These are phyloP conservation scores for Neuroterus valhalla DNA, from an alignment of 1,140 invertebrate species.

Conservation along the genomic window DNA sequence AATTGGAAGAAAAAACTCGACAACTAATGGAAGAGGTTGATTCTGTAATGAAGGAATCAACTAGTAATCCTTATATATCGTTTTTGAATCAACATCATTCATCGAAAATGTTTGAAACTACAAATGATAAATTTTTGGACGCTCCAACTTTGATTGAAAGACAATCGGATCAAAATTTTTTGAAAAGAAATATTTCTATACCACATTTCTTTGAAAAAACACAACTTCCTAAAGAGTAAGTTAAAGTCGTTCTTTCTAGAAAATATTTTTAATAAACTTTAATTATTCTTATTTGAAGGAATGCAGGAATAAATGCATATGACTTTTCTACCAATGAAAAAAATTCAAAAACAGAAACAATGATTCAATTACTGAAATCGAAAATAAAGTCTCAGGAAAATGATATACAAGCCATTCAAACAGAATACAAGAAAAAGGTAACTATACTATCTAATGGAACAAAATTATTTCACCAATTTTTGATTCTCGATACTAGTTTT, in stretches of 20 bases:
- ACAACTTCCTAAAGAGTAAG: neutral
- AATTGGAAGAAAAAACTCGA: conserved; percentile 72
- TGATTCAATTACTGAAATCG: conserved; percentile 66
- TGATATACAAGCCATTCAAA: conserved; percentile 66
- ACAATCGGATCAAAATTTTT: neutral
- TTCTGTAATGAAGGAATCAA: conserved; percentile 58
- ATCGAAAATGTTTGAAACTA: neutral
- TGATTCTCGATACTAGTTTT: neutral
- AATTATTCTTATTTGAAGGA: conserved; percentile 32
- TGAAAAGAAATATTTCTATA: neutral
- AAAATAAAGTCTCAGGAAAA: conserved; percentile 71
- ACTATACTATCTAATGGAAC: too few relatives aligned
- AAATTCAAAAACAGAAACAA: conserved; percentile 54
- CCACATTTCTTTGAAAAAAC: neutral
- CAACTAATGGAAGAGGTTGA: conserved; percentile 73
- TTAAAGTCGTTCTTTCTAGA: neutral
- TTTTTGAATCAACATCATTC: neutral
- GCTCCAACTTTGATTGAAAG: conserved; percentile 23
- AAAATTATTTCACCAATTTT: conserved; percentile 8
- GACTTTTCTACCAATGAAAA: conserved; percentile 29
- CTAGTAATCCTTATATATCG: neutral
- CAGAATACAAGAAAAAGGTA: conserved; percentile 71
- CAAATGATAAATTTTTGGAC: neutral
- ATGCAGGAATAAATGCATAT: conserved; percentile 35
- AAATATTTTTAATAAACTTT: conserved; percentile 13